phyloP scores from a whole-genome alignment of 2,113 vertebrate genomes.

The Paradoxurus hermaphroditus region DNA sequence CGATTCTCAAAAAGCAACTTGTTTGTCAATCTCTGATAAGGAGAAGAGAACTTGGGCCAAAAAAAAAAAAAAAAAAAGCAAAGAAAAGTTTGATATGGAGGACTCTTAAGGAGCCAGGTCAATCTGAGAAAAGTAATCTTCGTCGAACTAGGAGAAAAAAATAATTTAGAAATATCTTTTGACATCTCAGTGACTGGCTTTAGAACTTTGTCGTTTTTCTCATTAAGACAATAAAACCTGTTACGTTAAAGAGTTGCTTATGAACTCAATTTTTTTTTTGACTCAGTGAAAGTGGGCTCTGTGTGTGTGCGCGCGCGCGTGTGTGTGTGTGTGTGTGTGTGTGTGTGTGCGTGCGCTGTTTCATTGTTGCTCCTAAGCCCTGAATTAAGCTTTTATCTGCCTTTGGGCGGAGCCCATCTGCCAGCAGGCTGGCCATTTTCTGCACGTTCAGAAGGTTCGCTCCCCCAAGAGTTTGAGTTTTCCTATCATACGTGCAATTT shows the following conservation, averaged over 20 bases:
- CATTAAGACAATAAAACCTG: not conserved
- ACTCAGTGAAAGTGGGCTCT: not conserved
- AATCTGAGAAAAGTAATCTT: not conserved
- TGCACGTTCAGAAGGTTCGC: not conserved
- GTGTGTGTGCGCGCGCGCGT: too few relatives aligned
- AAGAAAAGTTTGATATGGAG: not conserved
- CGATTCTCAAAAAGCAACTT: not conserved
- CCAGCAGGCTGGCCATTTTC: constrained; percentile 47
- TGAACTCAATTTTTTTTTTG: not conserved
- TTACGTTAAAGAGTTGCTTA: not conserved
- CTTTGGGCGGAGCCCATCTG: constrained; percentile 73
- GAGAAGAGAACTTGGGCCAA: too few relatives aligned
- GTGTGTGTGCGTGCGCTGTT: not conserved
- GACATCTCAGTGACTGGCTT: constrained; percentile 12
- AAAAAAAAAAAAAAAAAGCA: not conserved
- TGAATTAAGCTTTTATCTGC: constrained; percentile 63
- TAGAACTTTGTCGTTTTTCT: constrained; percentile 40
- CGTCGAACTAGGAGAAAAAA: not conserved
- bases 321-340: not conserved
- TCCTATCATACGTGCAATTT: not conserved
- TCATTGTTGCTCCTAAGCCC: constrained; percentile 57
- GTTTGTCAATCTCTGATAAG: not conserved
- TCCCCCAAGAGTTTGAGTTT: not conserved
- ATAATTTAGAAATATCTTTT: not conserved
- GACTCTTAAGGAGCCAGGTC: not conserved